Evolutionary conservation across 2,888 invertebrate species (phyloP), one percentile per base, ranked within the genome.

Genomic region (Hipparchia semele): DNA sequence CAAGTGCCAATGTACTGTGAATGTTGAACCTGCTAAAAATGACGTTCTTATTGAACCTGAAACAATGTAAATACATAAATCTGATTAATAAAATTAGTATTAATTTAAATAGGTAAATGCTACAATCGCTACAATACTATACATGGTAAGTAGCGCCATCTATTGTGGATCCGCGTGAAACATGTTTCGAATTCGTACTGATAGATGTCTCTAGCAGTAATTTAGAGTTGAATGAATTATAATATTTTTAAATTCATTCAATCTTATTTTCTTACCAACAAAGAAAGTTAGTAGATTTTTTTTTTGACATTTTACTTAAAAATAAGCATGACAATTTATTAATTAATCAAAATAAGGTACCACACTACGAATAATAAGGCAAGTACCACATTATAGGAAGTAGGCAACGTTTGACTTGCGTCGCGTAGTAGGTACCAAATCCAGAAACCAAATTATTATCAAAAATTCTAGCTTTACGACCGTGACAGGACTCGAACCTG

Each of bases 1-100:
- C 82, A 99, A 95, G 90, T 98, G 98, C 99, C 99, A 99, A 76
- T 98, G 96, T 67, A 98, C 96, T 90, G 97, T 98, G 84, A 99
- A 96, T 76, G 95, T 95, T 76, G 98, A 96, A 70, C 98, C 98
- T 23, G 98, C 95, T 76, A 97, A 87, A 82, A 98, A 94, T 39
- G 97, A 96, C 54, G 98, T 98, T 87, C 95, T 96, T 83, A 96
- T 94, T 81, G 96, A 95, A 79, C 98, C 98, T 98, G 95, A 51
- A 92, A 91, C 79, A 84, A 87, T 73, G 59, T 62, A 77, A 79
- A 76, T 71, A 9, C 60, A 66, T 72, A 60, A 67, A 56, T 70
- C 58, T 12, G 1, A n/a, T 51, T 49, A 7, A 6, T 49, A 6
- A 49, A 23, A 23, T 23, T 23, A 23, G 23, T 23, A 23, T 23